phyloP scores from a whole-genome alignment of 2,888 invertebrate genomes.

The Drosophila greeni region DNA sequence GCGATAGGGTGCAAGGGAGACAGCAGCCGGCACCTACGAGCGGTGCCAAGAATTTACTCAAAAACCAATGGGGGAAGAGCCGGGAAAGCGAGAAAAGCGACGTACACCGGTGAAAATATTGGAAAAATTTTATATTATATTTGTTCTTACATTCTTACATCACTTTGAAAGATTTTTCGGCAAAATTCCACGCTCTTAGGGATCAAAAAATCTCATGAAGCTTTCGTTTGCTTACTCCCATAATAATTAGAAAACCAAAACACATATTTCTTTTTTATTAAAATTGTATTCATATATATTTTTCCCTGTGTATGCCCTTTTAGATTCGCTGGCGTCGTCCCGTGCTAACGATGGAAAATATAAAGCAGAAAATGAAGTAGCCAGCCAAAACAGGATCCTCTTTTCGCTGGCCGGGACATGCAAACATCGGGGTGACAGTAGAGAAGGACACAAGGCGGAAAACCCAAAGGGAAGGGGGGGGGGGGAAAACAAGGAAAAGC shows the following conservation, averaged over 20 bases:
- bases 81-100: neutral
- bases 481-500: conserved; percentile 27
- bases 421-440: conserved; percentile 63
- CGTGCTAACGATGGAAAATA: conserved; percentile 51
- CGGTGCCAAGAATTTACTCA: conserved; percentile 28
- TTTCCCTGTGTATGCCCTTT: conserved; percentile 8
- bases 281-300: neutral
- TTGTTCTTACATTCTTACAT: too few relatives aligned
- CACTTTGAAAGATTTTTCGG: too few relatives aligned
- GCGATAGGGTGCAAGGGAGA: conserved; percentile 15
- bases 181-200: too few relatives aligned
- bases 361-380: conserved; percentile 68
- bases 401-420: conserved; percentile 45
- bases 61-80: conserved; percentile 16
- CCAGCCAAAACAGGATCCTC: conserved; percentile 33
- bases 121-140: too few relatives aligned
- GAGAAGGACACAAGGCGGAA: conserved; percentile 21
- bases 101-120: neutral
- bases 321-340: conserved; percentile 44
- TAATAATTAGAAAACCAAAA: too few relatives aligned
- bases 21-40: conserved; percentile 10
- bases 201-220: too few relatives aligned
- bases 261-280: too few relatives aligned
- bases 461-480: neutral
- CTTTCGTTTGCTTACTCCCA: too few relatives aligned